These are phyloP conservation scores for Cryptoblepharus egeriae DNA, from an alignment of 2,797 vertebrate genomes.

Conservation along the genomic window DNA sequence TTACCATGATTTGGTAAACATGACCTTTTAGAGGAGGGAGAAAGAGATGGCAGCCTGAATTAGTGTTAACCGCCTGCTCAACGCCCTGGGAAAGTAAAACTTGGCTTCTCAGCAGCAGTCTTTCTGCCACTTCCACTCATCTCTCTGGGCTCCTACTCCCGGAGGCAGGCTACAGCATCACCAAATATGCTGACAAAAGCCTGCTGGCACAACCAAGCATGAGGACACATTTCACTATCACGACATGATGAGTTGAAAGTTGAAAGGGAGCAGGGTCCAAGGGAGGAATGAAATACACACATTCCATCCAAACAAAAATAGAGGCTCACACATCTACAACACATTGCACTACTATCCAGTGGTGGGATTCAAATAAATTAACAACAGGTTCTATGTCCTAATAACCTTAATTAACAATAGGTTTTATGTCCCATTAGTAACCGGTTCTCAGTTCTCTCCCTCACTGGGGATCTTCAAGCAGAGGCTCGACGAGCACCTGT, in stretches of 20 bases:
- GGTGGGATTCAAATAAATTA: too few relatives aligned
- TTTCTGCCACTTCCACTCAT: slow-evolving; percentile 72
- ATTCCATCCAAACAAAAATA: slow-evolving; percentile 22
- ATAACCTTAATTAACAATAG: too few relatives aligned
- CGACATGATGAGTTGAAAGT: slow-evolving; percentile 39
- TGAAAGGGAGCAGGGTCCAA: slow-evolving; percentile 41
- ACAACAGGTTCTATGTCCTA: too few relatives aligned
- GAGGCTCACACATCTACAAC: not conserved
- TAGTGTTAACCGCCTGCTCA: slow-evolving; percentile 60
- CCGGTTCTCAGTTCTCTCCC: too few relatives aligned
- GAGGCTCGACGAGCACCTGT: too few relatives aligned
- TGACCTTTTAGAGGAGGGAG: slow-evolving; percentile 66
- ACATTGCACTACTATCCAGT: too few relatives aligned
- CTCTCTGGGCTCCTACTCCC: slow-evolving; percentile 64
- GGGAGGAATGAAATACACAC: slow-evolving; percentile 38
- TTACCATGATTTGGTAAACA: slow-evolving; percentile 64
- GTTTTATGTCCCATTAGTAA: too few relatives aligned
- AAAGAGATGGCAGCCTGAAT: slow-evolving; percentile 62
- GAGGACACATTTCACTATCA: slow-evolving; percentile 57
- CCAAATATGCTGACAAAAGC: slow-evolving; percentile 56
- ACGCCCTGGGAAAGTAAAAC: slow-evolving; percentile 64
- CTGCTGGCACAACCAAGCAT: slow-evolving; percentile 55
- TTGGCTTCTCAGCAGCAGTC: slow-evolving; percentile 69
- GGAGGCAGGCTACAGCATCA: slow-evolving; percentile 60
- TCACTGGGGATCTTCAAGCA: too few relatives aligned